Base-by-base conservation (phyloP, 2,888 invertebrate genomes). In the Limnephilus marmoratus region DNA sequence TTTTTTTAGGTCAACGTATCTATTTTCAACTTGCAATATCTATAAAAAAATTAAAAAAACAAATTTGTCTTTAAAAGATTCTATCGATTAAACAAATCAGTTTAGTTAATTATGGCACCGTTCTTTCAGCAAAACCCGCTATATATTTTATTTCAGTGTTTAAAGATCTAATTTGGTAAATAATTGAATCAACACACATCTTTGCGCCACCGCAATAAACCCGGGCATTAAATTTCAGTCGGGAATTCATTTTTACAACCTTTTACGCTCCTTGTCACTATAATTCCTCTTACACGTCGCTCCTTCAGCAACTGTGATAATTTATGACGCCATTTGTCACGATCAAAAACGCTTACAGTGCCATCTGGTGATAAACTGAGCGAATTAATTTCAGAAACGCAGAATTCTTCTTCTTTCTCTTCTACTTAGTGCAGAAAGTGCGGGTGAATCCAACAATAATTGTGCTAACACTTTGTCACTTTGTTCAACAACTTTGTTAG, bases 351-450 rank as follows among this genome's bases (percentile, higher is more conserved):
- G 34, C 82, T 82, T 82, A 68, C 68, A 31, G 82, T 82, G 82
- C 82, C 82, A 82, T 82, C 82, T 82, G 82, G 29, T 82, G 82
- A 82, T 34, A 82, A 82, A 82, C 82, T 82, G 82, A 9, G 82
- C 82, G 31, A 82, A 82, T 82, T 82, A 82, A 82, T 82, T 82
- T 31, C 18, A 82, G 82, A 82, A 34, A 31, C 34, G 29, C 31
- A 7, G 31, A 31, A 11, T 82, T 31, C 31, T 82, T 68, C 68
- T 24, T 68, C 53, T 53, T 53, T 18, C 18, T 53, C 53, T 53
- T 53, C 68, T 68, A 24, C 68, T 68, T 68, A 24, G 68, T 68
- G 68, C 68, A 24, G 68, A 68, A 68, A 68, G 68, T 24, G 24
- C 68, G 68, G 68, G 68, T 68, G 68, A 68, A 68, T 68, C 68